Conservation (phyloP, 2,797 vertebrate species). For the Amblyraja radiata region DNA sequence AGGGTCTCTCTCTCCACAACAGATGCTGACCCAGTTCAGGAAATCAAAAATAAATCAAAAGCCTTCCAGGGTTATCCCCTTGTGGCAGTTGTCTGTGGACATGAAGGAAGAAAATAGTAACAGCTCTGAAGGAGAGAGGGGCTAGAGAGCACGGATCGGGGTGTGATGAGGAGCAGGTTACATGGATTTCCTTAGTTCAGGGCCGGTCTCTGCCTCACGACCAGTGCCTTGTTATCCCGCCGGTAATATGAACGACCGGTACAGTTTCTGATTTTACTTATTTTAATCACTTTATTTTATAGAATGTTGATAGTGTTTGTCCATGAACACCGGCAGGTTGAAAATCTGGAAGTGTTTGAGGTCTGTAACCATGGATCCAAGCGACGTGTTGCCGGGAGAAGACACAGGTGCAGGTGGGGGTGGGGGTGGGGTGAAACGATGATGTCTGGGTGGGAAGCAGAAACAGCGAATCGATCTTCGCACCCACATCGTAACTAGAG, state of each 20-base stretch:
- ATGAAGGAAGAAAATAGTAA: not conserved
- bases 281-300: not conserved
- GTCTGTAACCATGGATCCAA: too few species aligned
- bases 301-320: not conserved
- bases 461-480: too few species aligned
- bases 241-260: too few species aligned
- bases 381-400: too few species aligned
- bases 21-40: not conserved
- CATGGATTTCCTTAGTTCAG: not conserved
- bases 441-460: too few species aligned
- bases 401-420: too few species aligned
- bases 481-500: too few species aligned
- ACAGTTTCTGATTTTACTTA: too few species aligned
- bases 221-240: not conserved
- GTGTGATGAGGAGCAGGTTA: not conserved
- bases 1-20: not conserved
- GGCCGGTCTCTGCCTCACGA: not conserved
- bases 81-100: not conserved
- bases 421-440: too few species aligned
- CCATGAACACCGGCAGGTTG: too few species aligned
- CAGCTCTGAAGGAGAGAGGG: not conserved
- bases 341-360: too few species aligned
- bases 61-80: not conserved
- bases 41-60: not conserved
- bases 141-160: too few species aligned